phyloP scores from a whole-genome alignment of 2,113 vertebrate species.

The Elanoides forficatus region DNA sequence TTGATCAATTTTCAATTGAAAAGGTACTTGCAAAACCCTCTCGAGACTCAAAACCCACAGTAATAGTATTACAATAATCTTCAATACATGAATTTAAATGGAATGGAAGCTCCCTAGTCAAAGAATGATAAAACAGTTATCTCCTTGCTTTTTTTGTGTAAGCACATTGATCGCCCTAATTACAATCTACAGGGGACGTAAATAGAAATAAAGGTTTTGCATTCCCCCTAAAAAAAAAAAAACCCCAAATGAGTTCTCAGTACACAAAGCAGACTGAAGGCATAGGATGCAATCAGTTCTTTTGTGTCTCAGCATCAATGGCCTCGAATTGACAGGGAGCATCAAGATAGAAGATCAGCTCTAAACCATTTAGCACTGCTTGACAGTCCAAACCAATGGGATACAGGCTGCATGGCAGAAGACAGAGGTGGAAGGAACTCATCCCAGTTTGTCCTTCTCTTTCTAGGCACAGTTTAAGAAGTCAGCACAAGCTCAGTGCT shows the following conservation, averaged over 20 bases:
- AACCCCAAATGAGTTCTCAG: background rate
- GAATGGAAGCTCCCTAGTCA: background rate
- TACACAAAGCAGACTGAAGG: background rate
- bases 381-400: background rate
- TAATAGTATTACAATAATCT: conserved; percentile 18
- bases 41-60: background rate
- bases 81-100: background rate
- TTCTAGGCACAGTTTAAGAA: background rate
- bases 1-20: conserved; percentile 18
- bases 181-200: background rate
- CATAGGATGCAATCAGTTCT: background rate
- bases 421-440: background rate
- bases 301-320: background rate
- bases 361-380: background rate
- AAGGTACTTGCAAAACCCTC: background rate
- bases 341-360: background rate
- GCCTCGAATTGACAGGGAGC: background rate
- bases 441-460: background rate
- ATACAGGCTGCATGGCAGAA: background rate
- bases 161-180: background rate
- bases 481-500: background rate
- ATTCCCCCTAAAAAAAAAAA: background rate
- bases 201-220: background rate
- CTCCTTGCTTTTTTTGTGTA: background rate
- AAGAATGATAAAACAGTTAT: background rate